A percentile compares a stretch with the other conserved stretches of the same genome.
Conservation (phyloP, 2,888 invertebrate genomes). For the Acrobasis repandana region DNA sequence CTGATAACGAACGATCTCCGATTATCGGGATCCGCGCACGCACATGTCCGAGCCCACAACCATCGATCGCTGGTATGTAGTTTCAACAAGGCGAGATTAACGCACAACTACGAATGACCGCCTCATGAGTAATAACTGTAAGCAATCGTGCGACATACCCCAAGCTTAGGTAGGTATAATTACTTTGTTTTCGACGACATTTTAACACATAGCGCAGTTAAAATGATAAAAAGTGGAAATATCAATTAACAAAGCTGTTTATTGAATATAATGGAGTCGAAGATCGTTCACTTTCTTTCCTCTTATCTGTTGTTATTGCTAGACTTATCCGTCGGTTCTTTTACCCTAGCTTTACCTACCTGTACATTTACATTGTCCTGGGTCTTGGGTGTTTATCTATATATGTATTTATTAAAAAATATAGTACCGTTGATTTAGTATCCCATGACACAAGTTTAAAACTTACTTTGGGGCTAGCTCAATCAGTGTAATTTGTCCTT, state of each 20-base stretch:
- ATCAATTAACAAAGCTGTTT: constrained; percentile 70
- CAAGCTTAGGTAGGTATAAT: constrained; percentile 10
- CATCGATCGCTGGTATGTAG: constrained; percentile 36
- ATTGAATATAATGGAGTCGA: constrained; percentile 55
- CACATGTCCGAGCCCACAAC: constrained; percentile 43
- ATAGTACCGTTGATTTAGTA: too few relatives aligned
- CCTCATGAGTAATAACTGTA: constrained; percentile 20
- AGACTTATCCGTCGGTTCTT: constrained; percentile 66
- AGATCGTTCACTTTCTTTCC: constrained; percentile 61
- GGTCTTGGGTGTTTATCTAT: too few relatives aligned
- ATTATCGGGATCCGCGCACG: constrained; percentile 64
- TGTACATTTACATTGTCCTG: too few relatives aligned
- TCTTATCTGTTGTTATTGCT: constrained; percentile 65
- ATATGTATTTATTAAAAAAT: too few relatives aligned
- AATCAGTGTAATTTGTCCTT: too few relatives aligned
- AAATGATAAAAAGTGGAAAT: constrained; percentile 56
- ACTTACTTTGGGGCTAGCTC: too few relatives aligned
- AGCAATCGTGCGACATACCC: constrained; percentile 4
- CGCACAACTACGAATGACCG: constrained; percentile 21
- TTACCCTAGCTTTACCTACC: constrained; percentile 69
- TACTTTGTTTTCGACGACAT: constrained; percentile 42
- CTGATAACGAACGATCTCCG: constrained; percentile 73
- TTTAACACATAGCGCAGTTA: constrained; percentile 46
- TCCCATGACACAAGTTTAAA: too few relatives aligned
- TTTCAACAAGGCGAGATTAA: constrained; percentile 14